Evolutionary conservation across 2,797 vertebrate species (phyloP), one percentile per base, ranked within the genome.

Genomic region (Oceanodroma leucorhoa): DNA sequence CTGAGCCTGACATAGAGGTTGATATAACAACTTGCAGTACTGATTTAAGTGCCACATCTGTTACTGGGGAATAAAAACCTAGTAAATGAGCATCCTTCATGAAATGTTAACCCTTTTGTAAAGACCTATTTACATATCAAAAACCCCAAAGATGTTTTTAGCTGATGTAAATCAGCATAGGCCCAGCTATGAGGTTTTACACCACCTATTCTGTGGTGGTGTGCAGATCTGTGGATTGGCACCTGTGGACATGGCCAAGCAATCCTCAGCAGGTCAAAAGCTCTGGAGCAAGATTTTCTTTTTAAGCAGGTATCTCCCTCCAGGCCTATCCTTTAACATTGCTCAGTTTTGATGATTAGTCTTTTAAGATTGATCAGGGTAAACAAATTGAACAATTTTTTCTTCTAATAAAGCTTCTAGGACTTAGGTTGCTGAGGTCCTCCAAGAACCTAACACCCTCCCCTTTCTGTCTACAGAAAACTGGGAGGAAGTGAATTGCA

Each of bases 101-200:
- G 46, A 93, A 87, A 80, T 46, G 11, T 65, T 90, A 80, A 87
- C 30, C 29, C 55, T 77, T 92, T 85, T 71, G 18, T 81, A 61
- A 80, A 73, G 38, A 51, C 26, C 21, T 70, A 14, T 48, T 77
- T 80, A 50, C 10, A 82, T 36, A 71, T 62, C 40, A 72, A 10
- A 87, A 89, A 88, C 6, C 3, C 7, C 8, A 27, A 82, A 73
- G n/a, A 9, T 15, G 23, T 43, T 69, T 87, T 76, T 69, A 66
- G 58, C 27, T 53, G 32, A 54, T 29, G 16, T 76, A 70, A 85
- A 45, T 38, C 40, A 89, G 23, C 40, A 12, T n/a, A 55, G 40
- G 19, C 27, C 17, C 27, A 77, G 4, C 18, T 46, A 43, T 60
- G 19, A 0, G 1, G 11, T 77, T 91, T 80, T 83, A 78, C 6